Evolutionary conservation across 92 coral and sea anemone species (phyloP).

Genomic region (Montipora capitata): DNA sequence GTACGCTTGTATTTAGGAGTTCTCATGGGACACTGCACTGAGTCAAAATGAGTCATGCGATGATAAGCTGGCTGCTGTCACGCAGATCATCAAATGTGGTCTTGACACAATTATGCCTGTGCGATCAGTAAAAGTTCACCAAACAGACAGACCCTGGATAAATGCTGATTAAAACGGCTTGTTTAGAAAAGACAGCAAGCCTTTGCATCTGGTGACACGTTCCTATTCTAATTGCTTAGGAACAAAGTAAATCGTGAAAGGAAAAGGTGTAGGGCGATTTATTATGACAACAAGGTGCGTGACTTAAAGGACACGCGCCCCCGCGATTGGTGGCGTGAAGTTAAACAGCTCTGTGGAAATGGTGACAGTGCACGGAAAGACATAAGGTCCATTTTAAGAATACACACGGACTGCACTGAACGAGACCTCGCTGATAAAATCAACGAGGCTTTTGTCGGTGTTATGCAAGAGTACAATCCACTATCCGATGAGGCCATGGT

Average conservation of each 20-base stretch:
- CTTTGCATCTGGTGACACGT: not conserved
- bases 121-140: too few relatives aligned
- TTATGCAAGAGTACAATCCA: not conserved
- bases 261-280: conserved; percentile 53
- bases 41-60: too few relatives aligned
- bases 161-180: not conserved
- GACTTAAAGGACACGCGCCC: conserved; percentile 24
- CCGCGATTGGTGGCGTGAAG: too few relatives aligned
- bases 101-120: too few relatives aligned
- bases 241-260: conserved; percentile 42
- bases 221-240: too few relatives aligned
- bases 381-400: not conserved
- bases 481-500: conserved; percentile 18
- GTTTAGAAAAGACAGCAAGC: not conserved
- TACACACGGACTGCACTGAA: not conserved
- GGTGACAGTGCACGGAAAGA: not conserved
- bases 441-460: not conserved
- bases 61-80: too few relatives aligned
- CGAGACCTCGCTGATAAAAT: not conserved
- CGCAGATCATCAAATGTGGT: too few relatives aligned
- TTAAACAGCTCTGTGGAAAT: conserved; percentile 42
- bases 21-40: too few relatives aligned
- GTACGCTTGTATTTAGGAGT: too few relatives aligned
- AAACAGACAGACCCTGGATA: too few relatives aligned
- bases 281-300: conserved; percentile 49